Base-by-base conservation (phyloP, 2,888 invertebrate genomes). In the Sisyra nigra region DNA sequence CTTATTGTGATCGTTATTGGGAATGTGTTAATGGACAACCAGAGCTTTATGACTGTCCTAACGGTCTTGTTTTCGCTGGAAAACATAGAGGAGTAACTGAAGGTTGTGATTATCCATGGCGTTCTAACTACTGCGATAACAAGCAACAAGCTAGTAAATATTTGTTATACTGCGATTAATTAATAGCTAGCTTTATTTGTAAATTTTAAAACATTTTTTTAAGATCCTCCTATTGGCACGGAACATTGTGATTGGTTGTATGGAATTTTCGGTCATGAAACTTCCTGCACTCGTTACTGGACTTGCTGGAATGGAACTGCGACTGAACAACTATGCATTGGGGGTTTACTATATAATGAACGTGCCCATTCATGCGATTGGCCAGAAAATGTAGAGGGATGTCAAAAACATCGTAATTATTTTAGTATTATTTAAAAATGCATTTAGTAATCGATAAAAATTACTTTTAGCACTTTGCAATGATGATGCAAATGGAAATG, bases 291-390 rank as follows among this genome's bases (percentile, higher is more conserved):
- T 3, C 70, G 89, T 40, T 91, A 89, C 61, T 91, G 89, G 89
- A 89, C 89, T 1, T 91, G 91, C 61, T 91, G 89, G 91, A 91
- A 91, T 62, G 89, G 89, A 11, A 91, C 91, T 0, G 83, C 88
- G 9, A 88, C 87, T 0, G 89, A 91, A 57, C 89, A 91, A 61
- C 76, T 88, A 42, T 91, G 91, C 63, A 89, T 89, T 55, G 89
- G 89, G 17, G 89, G 89, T 1, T 72, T 91, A 37, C 70, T 91
- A 18, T 91, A 89, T 71, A 89, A 89, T 58, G 89, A 91, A 63
- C 76, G 80, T 54, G 83, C 87, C 0, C 85, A 89, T 60, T 86
- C 88, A 39, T 91, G 91, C 60, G 91, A 91, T 62, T 91, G 89
- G 89, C 91, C 91, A 1, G 88, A 89, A 57, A 88, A 89, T 59